A percentile compares a stretch with the other conserved stretches of the same genome.
Evolutionary conservation across 1,140 invertebrate genomes (phyloP).

Genomic region (Belonocnema kinseyi): DNA sequence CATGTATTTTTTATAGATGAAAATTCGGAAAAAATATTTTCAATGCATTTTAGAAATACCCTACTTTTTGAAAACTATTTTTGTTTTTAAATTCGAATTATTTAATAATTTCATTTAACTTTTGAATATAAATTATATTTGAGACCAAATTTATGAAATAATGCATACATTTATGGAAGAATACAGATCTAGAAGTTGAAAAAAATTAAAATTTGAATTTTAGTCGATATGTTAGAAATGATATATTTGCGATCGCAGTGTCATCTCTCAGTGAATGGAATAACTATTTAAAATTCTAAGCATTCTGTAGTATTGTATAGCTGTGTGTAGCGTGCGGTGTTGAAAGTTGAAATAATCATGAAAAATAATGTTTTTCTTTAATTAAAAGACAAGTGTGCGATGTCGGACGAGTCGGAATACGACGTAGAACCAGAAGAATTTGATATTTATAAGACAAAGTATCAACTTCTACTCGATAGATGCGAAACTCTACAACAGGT

Average conservation of each 20-base stretch:
- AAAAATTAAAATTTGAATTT: neutral
- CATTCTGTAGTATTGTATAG: neutral
- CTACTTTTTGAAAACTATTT: neutral
- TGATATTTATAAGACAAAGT: constrained; percentile 72
- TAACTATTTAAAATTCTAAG: constrained; percentile 36
- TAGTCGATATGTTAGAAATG: neutral
- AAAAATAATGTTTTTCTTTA: constrained; percentile 51
- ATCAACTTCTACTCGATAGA: constrained; percentile 71
- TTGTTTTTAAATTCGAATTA: neutral
- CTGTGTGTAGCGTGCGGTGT: constrained; percentile 14
- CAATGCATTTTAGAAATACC: too few species aligned
- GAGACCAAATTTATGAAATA: too few species aligned
- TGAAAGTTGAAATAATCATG: constrained; percentile 15
- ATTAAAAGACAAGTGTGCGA: constrained; percentile 46
- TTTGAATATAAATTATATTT: too few species aligned
- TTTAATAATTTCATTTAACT: neutral
- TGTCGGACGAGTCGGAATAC: constrained; percentile 66
- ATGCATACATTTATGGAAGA: too few species aligned
- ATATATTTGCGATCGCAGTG: constrained; percentile 25
- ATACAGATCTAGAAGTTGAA: neutral
- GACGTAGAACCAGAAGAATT: constrained; percentile 68
- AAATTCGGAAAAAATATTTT: too few species aligned
- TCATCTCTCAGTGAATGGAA: neutral
- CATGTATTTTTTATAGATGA: too few species aligned
- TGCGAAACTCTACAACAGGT: constrained; percentile 74